Conservation (phyloP, 2,888 invertebrate species). For the Teinopalpus imperialis region DNA sequence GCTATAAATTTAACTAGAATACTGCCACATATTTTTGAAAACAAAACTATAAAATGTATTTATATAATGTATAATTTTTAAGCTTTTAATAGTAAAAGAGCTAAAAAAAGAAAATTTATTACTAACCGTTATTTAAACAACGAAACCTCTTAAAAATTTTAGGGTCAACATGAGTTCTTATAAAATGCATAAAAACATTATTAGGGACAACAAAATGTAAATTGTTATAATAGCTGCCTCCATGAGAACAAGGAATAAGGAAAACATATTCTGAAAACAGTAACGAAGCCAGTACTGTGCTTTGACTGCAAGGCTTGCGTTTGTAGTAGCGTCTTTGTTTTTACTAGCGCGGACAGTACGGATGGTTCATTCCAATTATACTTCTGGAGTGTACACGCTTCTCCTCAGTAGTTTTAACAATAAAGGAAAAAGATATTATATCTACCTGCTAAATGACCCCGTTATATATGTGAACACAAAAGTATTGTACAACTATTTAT, state of each 20-base stretch:
- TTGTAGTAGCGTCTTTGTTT: conserved; percentile 34
- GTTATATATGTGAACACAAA: conserved; percentile 10
- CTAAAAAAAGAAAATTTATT: too few species aligned
- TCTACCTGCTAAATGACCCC: conserved; percentile 13
- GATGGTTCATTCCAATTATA: conserved; percentile 35
- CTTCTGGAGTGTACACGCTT: conserved; percentile 28
- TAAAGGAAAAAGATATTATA: conserved; percentile 25
- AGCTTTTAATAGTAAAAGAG: too few species aligned
- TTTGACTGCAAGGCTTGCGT: conserved; percentile 31
- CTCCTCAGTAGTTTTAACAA: conserved; percentile 26
- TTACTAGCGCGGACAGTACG: conserved; percentile 31
- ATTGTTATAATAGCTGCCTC: conserved; percentile 8
- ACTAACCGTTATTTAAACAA: too few species aligned
- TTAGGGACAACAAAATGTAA: too few species aligned
- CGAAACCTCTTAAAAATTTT: too few species aligned
- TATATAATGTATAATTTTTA: too few species aligned
- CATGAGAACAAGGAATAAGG: conserved; percentile 3
- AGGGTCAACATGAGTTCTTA: too few species aligned
- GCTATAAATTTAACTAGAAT: too few species aligned
- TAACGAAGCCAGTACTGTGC: conserved; percentile 28
- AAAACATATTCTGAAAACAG: conserved; percentile 28
- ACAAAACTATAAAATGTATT: too few species aligned
- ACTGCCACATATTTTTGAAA: too few species aligned
- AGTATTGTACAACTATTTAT: too few species aligned
- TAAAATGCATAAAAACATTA: too few species aligned